Percentiles rank a stretch among this genome's conserved stretches.
phyloP scores from a whole-genome alignment of 2,888 invertebrate genomes.

The Tetrapedia diversipes region DNA sequence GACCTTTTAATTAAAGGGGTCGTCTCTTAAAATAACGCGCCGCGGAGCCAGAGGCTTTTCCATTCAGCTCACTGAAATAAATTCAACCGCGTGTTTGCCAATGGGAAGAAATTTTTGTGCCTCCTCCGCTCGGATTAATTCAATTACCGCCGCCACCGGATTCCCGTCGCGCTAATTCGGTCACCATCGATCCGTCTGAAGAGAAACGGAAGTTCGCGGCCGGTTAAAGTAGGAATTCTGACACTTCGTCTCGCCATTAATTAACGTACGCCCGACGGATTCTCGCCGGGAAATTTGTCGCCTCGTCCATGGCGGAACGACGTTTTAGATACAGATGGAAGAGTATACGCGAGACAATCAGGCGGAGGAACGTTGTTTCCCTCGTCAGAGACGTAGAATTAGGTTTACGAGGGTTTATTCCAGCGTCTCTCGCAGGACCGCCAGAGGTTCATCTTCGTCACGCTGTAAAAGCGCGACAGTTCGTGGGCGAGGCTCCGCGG shows the following conservation, averaged over 20 bases:
- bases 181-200: neutral
- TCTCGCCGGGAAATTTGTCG: no score
- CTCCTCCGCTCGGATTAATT: constrained; percentile 36
- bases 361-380: neutral
- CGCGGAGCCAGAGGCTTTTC: constrained; percentile 10
- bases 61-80: constrained; percentile 36
- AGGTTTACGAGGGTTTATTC: constrained; percentile 3
- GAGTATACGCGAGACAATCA: no score
- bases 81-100: constrained; percentile 41
- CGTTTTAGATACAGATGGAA: neutral
- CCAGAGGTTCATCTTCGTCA: constrained; percentile 3
- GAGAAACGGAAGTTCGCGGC: neutral
- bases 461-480: constrained; percentile 15
- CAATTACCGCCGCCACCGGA: constrained; percentile 29
- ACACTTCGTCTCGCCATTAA: neutral
- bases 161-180: constrained; percentile 8
- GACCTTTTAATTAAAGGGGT: constrained; percentile 55
- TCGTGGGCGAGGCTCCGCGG: neutral
- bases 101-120: constrained; percentile 12
- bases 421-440: no score
- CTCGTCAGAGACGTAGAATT: neutral
- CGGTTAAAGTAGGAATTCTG: neutral
- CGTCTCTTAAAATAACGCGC: constrained; percentile 46
- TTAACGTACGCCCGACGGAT: no score
- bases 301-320: no score